These are phyloP conservation scores for Phyllotreta striolata DNA, from an alignment of 2,888 invertebrate species.

Conservation along the genomic window DNA sequence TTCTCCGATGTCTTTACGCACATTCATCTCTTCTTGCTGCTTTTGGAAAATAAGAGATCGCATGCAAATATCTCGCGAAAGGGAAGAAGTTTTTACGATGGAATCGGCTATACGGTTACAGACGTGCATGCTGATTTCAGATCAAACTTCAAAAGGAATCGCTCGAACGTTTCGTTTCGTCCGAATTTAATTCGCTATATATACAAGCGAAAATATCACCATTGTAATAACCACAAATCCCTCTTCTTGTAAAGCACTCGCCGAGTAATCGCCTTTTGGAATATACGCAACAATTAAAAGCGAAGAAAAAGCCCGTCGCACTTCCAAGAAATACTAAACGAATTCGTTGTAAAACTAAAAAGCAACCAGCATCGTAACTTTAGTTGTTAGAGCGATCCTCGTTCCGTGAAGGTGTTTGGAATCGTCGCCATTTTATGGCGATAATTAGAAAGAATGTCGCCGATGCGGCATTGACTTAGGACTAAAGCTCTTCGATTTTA, in stretches of 20 bases:
- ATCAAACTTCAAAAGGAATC: constrained; percentile 19
- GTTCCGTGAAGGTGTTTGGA: constrained; percentile 51
- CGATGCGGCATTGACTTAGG: constrained; percentile 51
- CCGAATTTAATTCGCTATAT: too few relatives aligned
- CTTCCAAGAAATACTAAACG: constrained; percentile 29
- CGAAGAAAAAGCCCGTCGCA: constrained; percentile 7
- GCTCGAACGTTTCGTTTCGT: not conserved
- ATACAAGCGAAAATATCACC: too few relatives aligned
- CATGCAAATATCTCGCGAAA: constrained; percentile 46
- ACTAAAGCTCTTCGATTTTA: constrained; percentile 42
- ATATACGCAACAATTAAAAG: constrained; percentile 28
- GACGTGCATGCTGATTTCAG: constrained; percentile 53
- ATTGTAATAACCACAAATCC: too few relatives aligned
- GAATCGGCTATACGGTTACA: constrained; percentile 55
- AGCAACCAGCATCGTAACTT: constrained; percentile 31
- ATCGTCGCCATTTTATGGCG: constrained; percentile 52
- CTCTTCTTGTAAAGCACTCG: not conserved
- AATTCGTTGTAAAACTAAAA: constrained; percentile 43
- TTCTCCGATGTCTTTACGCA: not conserved
- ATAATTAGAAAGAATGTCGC: constrained; percentile 56
- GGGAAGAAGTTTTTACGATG: constrained; percentile 52
- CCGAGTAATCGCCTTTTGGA: not conserved
- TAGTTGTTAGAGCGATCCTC: constrained; percentile 29
- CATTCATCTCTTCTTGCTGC: constrained; percentile 20
- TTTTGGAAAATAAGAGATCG: constrained; percentile 50